Evolutionary conservation across 2,888 invertebrate genomes (phyloP).

Genomic region (Synergus umbraculus): DNA sequence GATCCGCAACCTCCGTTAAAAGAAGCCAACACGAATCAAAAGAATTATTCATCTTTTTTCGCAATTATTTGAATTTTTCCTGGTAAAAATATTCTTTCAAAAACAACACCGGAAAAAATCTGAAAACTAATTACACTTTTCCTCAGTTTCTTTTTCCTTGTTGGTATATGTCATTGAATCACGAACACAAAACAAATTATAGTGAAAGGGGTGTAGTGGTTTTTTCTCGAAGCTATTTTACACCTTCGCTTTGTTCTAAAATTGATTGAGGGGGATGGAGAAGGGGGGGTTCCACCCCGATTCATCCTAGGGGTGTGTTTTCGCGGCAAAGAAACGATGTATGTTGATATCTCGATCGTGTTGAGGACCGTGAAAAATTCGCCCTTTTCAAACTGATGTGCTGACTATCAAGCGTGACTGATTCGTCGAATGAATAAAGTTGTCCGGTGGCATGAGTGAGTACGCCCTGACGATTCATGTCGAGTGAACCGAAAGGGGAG

Average conservation of each 20-base stretch:
- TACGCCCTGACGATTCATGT: conserved; percentile 55
- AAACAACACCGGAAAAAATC: too few relatives aligned
- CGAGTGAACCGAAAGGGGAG: conserved; percentile 47
- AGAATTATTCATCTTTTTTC: background rate
- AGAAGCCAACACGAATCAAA: background rate
- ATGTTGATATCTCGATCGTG: conserved; percentile 43
- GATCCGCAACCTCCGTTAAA: background rate
- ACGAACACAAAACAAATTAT: background rate
- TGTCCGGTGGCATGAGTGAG: conserved; percentile 53
- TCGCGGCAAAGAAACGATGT: background rate
- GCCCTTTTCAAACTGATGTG: conserved; percentile 56
- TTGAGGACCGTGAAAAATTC: conserved; percentile 61
- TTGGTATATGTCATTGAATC: background rate
- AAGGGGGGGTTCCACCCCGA: too few relatives aligned
- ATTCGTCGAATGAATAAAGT: conserved; percentile 68
- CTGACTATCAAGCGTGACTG: conserved; percentile 66
- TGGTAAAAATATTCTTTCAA: too few relatives aligned
- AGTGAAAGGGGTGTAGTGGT: background rate
- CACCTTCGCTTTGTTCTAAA: background rate
- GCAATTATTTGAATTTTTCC: background rate
- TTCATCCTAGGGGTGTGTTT: background rate
- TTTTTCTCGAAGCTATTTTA: background rate
- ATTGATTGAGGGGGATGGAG: background rate
- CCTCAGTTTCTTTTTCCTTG: background rate
- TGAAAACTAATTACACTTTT: background rate